phyloP scores from a whole-genome alignment of 2,113 vertebrate genomes.

The Rhinopithecus roxellana region DNA sequence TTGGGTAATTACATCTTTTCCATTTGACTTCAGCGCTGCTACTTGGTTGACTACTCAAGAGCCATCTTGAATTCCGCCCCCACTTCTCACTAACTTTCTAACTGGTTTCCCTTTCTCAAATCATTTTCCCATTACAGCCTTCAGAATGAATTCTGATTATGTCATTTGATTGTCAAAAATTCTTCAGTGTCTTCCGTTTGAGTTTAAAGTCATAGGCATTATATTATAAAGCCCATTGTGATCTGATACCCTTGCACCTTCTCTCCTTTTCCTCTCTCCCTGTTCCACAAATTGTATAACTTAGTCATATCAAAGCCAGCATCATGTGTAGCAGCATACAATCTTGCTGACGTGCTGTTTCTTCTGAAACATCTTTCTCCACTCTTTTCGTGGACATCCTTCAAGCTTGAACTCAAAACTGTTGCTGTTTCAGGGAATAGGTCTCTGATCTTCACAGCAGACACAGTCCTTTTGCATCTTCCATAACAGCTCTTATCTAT shows the following conservation, averaged over 20 bases:
- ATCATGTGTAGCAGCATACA: no score
- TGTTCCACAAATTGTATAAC: background rate
- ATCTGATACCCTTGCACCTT: background rate
- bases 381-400: background rate
- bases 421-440: background rate
- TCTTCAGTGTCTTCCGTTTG: background rate
- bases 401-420: background rate
- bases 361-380: background rate
- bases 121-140: background rate
- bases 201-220: background rate
- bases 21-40: background rate
- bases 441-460: background rate
- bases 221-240: background rate
- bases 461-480: background rate
- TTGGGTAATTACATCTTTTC: slow-evolving; percentile 36
- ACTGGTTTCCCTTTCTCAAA: background rate
- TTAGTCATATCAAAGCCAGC: background rate
- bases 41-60: background rate
- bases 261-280: background rate
- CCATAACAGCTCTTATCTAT: fast-evolving
- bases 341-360: background rate
- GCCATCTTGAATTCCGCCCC: background rate
- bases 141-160: background rate
- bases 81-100: background rate
- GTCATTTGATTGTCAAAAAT: background rate